Base-by-base conservation (phyloP, 2,888 invertebrate genomes). In the Cartodere bifasciata region DNA sequence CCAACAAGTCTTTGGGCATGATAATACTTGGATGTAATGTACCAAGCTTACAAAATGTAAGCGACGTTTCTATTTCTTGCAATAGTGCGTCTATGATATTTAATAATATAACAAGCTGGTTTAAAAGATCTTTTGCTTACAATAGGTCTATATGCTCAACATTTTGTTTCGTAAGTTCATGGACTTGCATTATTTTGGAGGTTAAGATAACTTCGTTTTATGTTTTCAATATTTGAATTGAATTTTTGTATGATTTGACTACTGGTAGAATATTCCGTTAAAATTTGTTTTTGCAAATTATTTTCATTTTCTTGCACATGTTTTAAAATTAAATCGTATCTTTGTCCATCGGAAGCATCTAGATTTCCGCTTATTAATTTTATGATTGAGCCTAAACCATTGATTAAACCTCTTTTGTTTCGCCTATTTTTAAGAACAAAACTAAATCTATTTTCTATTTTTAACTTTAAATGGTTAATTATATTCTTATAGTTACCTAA, bases 1-100 rank as follows among this genome's bases (percentile, higher is more conserved):
- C 20, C 6, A 20, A 20, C n/a, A 20, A 20, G n/a, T 20, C 20
- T n/a, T 20, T 20, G 6, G 20, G 20, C n/a, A 7, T 20, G 6
- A 20, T 20, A 20, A 20, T 20, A 20, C 6, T 20, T 20, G 20
- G n/a, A 20, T 20, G 20, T n/a, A 20, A 20, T 20, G 20, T 20
- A 7, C n/a, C n/a, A 20, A 20, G 20, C 20, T 20, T 20, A 20
- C 20, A 20, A n/a, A n/a, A n/a, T n/a, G n/a, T n/a, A n/a, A n/a
- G n/a, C n/a, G n/a, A n/a, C n/a, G n/a, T n/a, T n/a, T n/a, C n/a
- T n/a, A n/a, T n/a, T n/a, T n/a, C n/a, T n/a, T n/a, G n/a, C n/a
- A n/a, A n/a, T n/a, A n/a, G n/a, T n/a, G n/a, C n/a, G n/a, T n/a
- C n/a, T n/a, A n/a, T n/a, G n/a, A n/a, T n/a, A n/a, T n/a, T n/a